Conservation (phyloP, 2,888 invertebrate species). For the Agapostemon virescens region DNA sequence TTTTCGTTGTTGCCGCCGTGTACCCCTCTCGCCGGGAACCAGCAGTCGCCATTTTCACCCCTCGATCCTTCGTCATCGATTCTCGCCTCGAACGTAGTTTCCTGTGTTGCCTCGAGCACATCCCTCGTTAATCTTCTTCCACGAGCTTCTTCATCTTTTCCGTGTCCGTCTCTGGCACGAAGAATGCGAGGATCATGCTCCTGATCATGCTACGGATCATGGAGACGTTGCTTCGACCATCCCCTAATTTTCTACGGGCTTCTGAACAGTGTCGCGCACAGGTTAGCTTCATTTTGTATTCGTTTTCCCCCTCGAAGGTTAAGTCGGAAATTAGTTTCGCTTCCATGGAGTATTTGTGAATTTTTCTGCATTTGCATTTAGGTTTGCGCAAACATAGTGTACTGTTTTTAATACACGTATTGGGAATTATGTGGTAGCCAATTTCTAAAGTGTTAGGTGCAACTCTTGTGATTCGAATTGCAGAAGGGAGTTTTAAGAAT, state of each 20-base stretch:
- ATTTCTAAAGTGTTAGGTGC: too few relatives aligned
- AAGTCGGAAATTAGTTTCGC: neutral
- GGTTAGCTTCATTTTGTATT: neutral
- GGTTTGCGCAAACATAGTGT: too few relatives aligned
- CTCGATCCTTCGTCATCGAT: slow-evolving; percentile 18
- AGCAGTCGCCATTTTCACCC: neutral
- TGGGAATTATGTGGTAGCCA: too few relatives aligned
- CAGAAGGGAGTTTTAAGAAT: too few relatives aligned
- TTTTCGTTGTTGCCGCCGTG: slow-evolving; percentile 47
- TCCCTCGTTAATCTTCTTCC: slow-evolving; percentile 14
- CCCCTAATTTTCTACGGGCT: neutral
- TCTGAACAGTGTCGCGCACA: neutral
- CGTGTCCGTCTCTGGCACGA: neutral
- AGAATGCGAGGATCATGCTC: neutral
- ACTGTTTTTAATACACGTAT: too few relatives aligned
- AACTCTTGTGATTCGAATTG: too few relatives aligned
- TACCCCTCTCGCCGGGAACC: neutral
- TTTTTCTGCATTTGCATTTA: too few relatives aligned
- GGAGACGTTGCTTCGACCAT: neutral
- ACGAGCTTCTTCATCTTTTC: neutral
- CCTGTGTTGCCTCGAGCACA: slow-evolving; percentile 33
- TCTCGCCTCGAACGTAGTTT: slow-evolving; percentile 47
- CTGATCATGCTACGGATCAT: neutral
- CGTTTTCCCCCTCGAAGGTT: too few relatives aligned
- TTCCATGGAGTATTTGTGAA: neutral